phyloP scores from a whole-genome alignment of 2,888 invertebrate genomes.

The Eubasilissa splendida region DNA sequence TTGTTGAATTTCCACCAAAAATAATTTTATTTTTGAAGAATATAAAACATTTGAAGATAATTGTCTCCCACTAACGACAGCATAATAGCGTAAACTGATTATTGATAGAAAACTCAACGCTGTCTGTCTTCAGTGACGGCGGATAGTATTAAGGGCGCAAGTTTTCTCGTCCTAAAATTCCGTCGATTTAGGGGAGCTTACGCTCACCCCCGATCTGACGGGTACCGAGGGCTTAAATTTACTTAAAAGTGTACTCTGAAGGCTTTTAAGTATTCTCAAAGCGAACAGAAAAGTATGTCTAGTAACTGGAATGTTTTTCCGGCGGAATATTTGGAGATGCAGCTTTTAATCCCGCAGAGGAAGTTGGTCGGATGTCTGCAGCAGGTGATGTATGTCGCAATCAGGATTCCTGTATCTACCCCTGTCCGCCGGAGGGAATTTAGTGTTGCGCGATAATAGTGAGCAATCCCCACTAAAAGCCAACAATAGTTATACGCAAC shows the following conservation, averaged over 20 bases:
- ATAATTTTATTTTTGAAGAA: too few relatives aligned
- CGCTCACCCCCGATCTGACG: not conserved
- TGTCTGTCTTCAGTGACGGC: too few relatives aligned
- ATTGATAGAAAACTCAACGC: too few relatives aligned
- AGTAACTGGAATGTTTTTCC: conserved; percentile 32
- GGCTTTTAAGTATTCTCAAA: conserved; percentile 26
- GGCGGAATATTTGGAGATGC: conserved; percentile 35
- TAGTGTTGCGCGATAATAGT: conserved; percentile 41
- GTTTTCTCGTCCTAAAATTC: not conserved
- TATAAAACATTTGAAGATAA: too few relatives aligned
- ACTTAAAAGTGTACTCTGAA: conserved; percentile 10
- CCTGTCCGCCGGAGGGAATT: conserved; percentile 37
- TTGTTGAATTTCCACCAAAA: too few relatives aligned
- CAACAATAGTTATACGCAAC: not conserved
- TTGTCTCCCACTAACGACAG: too few relatives aligned
- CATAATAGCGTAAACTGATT: too few relatives aligned
- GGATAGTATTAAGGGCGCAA: not conserved
- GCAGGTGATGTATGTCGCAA: conserved; percentile 50
- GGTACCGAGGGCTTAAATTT: conserved; percentile 14
- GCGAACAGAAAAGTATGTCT: not conserved
- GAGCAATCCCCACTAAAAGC: conserved; percentile 38
- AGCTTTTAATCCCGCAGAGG: conserved; percentile 42
- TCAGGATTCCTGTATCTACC: conserved; percentile 37
- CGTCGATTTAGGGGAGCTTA: conserved; percentile 9
- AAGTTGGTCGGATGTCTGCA: conserved; percentile 28